Evolutionary conservation across 2,113 vertebrate species (phyloP), one percentile per base, ranked within the genome.

Genomic region (Bubo bubo): DNA sequence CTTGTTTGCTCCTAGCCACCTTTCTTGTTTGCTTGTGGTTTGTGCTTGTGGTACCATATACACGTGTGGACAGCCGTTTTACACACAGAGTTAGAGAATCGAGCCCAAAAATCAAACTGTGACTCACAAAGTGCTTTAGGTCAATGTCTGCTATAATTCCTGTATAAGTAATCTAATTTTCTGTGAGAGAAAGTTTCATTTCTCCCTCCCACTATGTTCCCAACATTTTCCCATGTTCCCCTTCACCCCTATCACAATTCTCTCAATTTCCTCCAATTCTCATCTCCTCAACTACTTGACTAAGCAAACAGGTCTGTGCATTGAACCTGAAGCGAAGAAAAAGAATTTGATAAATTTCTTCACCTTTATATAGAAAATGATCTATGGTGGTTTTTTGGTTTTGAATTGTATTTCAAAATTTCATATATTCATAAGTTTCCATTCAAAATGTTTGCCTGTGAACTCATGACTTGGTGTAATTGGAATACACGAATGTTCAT

Each of bases 321-420:
- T 9, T 59, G 66, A 81, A 37, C 12, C 17, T 28, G 8, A 50
- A 67, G 26, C 1, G 1, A 88, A 73, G 16, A 43, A 72, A 55
- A 30, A 14, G 17, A 55, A 9, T 2, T 8, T n/a, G 1, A 1
- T 13, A 19, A 12, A 4, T 47, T 43, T 70, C 28, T 34, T 64
- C 30, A 70, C 14, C 16, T 60, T 37, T 12, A 16, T 14, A 47
- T 1, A 68, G 52, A 60, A 79, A 79, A 72, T 23, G 0, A 39
- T 28, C 15, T 60, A 8, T 32, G 22, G 2, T 43, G 8, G 0
- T 5, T 18, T 28, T 58, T 41, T 24, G 2, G 1, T 4, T 43
- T 73, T 37, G 19, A 37, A 76, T 12, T 73, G 1, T 87, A 64
- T 83, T 58, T 49, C 19, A 63, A 43, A 56, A 13, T 86, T 76